Evolutionary conservation across 2,888 invertebrate species (phyloP), one percentile per base, ranked within the genome.

Genomic region (Parnassius orleans): DNA sequence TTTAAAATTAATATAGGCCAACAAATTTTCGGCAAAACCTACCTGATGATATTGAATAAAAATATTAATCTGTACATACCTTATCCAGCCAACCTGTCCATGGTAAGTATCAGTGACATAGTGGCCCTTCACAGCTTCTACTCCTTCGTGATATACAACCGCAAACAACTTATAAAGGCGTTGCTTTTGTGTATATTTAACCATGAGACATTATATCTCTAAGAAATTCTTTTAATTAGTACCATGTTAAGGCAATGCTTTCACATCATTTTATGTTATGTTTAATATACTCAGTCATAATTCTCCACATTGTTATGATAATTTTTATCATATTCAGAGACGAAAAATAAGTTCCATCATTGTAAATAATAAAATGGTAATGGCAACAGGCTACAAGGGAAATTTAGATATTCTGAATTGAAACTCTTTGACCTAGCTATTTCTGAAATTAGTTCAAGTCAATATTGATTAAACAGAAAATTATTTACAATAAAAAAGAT

Each of bases 91-190:
- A 60, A 96, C 95, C 78, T 98, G 98, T 41, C 96, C 95, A 75
- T 99, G 98, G 90, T 95, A 98, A 11, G 97, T 97, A 80, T 98
- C 98, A 0, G 98, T 97, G 55, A 98, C 94, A 78, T 99, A 99
- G 84, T 99, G 99, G 0, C 99, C 99, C 81, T 98, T 98, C 15
- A 95, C 96, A 1, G 98, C 97, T 81, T 98, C 98, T 69, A 97
- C 97, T 0, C 99, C 99, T 80, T 98, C 98, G 77, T 99, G 99
- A 84, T 98, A 98, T 58, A 99, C 98, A 52, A 99, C 98, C 46
- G 98, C 98, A 85, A 98, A 98, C 64, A 99, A 88, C 82, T 98
- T 98, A 91, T 98, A 98, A 71, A 95, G 94, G 64, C 96, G 95
- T 78, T 97, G 97, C 78, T 95, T 96, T 47, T 92, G 85, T 14